Evolutionary conservation across 2,888 invertebrate species (phyloP).

Genomic region (Ecliptopera silaceata): DNA sequence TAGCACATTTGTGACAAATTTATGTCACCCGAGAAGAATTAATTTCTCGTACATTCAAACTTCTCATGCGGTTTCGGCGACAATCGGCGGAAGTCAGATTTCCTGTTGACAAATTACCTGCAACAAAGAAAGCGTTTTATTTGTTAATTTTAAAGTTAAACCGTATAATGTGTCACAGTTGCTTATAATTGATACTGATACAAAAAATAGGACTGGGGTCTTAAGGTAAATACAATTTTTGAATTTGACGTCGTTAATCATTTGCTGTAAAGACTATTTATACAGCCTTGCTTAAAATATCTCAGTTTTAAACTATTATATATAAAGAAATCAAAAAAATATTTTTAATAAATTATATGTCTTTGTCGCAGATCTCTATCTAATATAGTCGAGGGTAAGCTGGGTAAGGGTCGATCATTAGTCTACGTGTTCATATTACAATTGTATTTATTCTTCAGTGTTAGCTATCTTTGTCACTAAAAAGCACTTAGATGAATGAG

Average conservation of each 20-base stretch:
- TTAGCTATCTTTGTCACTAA: slow-evolving; percentile 34
- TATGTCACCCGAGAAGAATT: slow-evolving; percentile 55
- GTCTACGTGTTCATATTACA: slow-evolving; percentile 10
- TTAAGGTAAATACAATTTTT: no score
- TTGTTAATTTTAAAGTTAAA: slow-evolving; percentile 41
- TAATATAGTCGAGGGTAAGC: no score
- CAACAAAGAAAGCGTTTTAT: slow-evolving; percentile 58
- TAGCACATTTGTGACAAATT: slow-evolving; percentile 61
- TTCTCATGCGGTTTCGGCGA: slow-evolving; percentile 51
- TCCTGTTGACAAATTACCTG: slow-evolving; percentile 66
- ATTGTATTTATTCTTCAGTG: slow-evolving; percentile 21
- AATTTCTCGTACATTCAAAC: slow-evolving; percentile 46
- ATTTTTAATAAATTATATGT: no score
- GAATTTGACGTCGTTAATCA: slow-evolving; percentile 4
- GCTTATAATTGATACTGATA: slow-evolving; percentile 23
- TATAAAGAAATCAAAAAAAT: no score
- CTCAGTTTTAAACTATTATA: no score
- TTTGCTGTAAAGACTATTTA: no score
- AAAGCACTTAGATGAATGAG: slow-evolving; percentile 37
- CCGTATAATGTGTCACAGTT: slow-evolving; percentile 27
- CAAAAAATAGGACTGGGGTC: not conserved
- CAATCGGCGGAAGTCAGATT: slow-evolving; percentile 57
- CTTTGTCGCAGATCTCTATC: no score
- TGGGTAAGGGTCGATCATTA: no score
- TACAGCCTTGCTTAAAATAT: no score